A percentile compares a stretch with the other conserved stretches of the same genome.
Evolutionary conservation across 1,140 invertebrate species (phyloP).

Genomic region (Oedothorax gibbosus): DNA sequence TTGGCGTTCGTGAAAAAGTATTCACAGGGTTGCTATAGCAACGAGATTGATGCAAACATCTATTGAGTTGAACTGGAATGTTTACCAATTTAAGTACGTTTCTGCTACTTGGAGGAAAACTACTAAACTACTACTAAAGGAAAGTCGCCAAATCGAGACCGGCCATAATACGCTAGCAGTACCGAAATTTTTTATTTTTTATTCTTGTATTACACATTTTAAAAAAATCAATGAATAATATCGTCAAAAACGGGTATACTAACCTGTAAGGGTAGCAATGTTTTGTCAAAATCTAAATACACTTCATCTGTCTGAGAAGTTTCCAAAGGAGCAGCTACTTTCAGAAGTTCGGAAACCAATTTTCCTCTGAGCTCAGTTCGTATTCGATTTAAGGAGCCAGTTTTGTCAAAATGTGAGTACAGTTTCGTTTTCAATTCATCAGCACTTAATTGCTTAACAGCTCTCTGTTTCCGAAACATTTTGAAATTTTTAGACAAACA

Average conservation of each 20-base stretch:
- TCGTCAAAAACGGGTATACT: background rate
- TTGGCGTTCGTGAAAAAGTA: no score
- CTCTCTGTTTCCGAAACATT: constrained; percentile 38
- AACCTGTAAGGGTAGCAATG: constrained; percentile 45
- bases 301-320: background rate
- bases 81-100: background rate
- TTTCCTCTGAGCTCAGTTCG: constrained; percentile 37
- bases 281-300: background rate
- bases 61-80: background rate
- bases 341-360: constrained; percentile 38
- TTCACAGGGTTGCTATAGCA: background rate
- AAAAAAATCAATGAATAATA: background rate
- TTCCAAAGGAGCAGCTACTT: constrained; percentile 4
- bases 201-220: background rate
- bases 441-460: constrained; percentile 19
- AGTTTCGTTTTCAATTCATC: constrained; percentile 51
- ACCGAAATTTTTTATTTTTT: background rate
- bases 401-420: constrained; percentile 46
- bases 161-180: no score
- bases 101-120: background rate
- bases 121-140: no score
- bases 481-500: background rate
- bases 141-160: no score
- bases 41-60: background rate
- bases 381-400: constrained; percentile 33